Evolutionary conservation across 1,140 invertebrate genomes (phyloP), one percentile per base, ranked within the genome.

Genomic region (Penaeus japonicus): DNA sequence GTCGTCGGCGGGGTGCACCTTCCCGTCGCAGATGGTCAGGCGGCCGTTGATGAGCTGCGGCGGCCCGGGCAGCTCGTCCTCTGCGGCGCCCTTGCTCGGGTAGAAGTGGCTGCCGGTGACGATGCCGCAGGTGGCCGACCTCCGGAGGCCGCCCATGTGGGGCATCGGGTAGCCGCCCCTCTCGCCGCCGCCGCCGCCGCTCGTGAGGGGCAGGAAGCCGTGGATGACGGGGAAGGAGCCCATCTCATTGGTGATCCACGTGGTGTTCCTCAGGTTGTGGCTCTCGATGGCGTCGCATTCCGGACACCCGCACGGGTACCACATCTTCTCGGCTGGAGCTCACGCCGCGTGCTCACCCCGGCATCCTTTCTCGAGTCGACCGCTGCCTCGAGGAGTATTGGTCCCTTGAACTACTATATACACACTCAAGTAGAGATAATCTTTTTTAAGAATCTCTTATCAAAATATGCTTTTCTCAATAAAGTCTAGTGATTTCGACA

Each of bases 81-180:
- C 35, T 54, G n/a, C 55, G 55, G 65, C 83, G 24, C 35, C 55
- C 24, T 85, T 79, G 30, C 57, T 55, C 2, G 89, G 70, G n/a
- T 65, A 84, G 82, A 70, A 88, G 78, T 89, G 81, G 53, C 59
- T 39, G 27, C 39, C 54, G 47, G 89, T 85, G 20, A 90, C 55
- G 62, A 27, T 88, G 22, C 85, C 86, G 32, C 85, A 90, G 35
- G 89, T 88, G 15, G 89, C 89, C 0, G 89, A 90, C n/a, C 80
- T 75, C 47, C 85, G 85, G 15, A 90, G 30, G 24, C 86, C 77
- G 24, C 86, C 77, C 59, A 80, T 35, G 7, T 53, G 30, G 18
- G 82, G 78, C 24, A 35, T 35, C 65, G 65, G 78, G 59, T 83
- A 89, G 15, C 65, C 65, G 7, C 35, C 39, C 54, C n/a, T 54